Evolutionary conservation across 1,140 invertebrate species (phyloP), one percentile per base, ranked within the genome.

Genomic region (Leptonema lineaticorne): DNA sequence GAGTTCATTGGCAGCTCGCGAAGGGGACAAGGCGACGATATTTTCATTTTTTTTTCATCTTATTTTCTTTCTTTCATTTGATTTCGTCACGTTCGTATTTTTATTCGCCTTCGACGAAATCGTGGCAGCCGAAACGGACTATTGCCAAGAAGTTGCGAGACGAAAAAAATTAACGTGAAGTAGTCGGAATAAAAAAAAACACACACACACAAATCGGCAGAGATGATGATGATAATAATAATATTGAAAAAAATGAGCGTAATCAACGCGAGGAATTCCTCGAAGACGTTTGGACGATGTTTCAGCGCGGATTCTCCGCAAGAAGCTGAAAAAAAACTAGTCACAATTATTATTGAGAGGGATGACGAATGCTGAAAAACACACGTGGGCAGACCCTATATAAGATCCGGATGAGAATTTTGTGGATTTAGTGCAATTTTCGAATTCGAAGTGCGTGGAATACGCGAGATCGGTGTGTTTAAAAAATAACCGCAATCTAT

Each of bases 331-430:
- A 22, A 58, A 62, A 62, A 33, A 62, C 59, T 26, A 62, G 30
- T 45, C 59, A 62, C 37, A 45, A 62, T 62, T 37, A 62, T 59
- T 59, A 59, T 59, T 28, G 57, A 59, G 30, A 16, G 27, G 16
- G 30, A 22, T 59, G 57, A 59, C 57, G 59, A 62, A 45, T 11
- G 50, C 50, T 24, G 50, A 26, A 53, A 53, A 53, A 45, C 14
- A 24, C 33, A 45, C 33, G 59, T 62, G 59, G 59, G 59, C 6
- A 20, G 59, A 28, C 24, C 18, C 59, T 26, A 37, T 62, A 62
- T 62, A 62, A 62, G 30, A 37, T 41, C 30, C 5, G 33, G 16
- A 14, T 14, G 14, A 11, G 37, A 41, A 62, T 45, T 30, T 53
- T 26, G 1, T 11, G 29, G 30, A 16, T 37, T 45, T 59, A 63